Conservation (phyloP, 2,113 vertebrate genomes). For the Ceyx melanurus region DNA sequence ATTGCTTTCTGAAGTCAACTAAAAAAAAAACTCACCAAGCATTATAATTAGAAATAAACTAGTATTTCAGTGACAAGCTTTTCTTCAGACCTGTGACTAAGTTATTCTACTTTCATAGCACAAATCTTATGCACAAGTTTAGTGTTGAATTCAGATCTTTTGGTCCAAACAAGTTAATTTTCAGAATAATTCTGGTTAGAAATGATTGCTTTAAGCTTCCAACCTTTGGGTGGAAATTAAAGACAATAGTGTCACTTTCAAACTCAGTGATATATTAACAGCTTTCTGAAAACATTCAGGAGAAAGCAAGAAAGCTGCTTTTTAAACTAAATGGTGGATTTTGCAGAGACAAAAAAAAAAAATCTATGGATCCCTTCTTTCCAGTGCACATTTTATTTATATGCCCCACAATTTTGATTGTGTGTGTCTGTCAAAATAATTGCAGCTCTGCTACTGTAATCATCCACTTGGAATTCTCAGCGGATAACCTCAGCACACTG, state of each 20-base stretch:
- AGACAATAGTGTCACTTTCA: background rate
- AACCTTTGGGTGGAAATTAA: background rate
- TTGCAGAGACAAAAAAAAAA: background rate
- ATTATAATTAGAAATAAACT: background rate
- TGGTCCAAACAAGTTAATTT: background rate
- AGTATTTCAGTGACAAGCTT: background rate
- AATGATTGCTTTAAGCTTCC: background rate
- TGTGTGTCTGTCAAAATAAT: background rate
- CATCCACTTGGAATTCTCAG: background rate
- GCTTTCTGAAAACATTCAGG: background rate
- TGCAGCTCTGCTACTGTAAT: background rate
- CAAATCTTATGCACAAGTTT: background rate
- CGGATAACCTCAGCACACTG: background rate
- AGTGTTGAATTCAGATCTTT: background rate
- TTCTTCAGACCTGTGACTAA: background rate
- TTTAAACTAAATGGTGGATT: background rate
- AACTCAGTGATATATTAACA: background rate
- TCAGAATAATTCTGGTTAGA: background rate
- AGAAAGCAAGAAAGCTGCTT: background rate
- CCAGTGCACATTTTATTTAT: background rate
- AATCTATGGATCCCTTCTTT: background rate
- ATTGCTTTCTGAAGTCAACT: background rate
- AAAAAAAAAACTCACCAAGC: background rate
- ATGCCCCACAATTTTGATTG: background rate
- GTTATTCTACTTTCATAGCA: background rate